These are phyloP conservation scores for Porites lutea DNA, from an alignment of 64 coral and sea anemone species.

Conservation along the genomic window DNA sequence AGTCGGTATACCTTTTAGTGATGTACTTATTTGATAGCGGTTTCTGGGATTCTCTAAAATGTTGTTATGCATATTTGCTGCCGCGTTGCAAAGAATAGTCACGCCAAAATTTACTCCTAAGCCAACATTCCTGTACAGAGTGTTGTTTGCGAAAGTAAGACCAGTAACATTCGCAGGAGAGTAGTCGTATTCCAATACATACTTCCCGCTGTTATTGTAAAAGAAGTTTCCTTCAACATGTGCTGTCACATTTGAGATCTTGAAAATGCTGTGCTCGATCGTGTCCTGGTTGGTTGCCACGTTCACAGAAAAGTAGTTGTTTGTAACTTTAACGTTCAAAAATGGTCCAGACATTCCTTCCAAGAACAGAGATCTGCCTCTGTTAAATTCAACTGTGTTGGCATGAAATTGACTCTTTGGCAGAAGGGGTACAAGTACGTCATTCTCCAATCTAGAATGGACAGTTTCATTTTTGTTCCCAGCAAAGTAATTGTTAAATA, in stretches of 20 bases:
- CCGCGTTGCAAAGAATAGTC: constrained; percentile 71
- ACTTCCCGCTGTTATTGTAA: constrained; percentile 68
- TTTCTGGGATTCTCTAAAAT: constrained; percentile 76
- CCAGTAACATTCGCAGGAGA: background rate
- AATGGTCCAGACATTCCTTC: background rate
- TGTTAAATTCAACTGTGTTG: constrained; percentile 3
- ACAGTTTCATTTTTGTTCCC: constrained; percentile 62
- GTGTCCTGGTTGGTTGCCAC: background rate
- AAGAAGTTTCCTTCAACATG: constrained; percentile 67
- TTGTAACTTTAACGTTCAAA: constrained; percentile 31
- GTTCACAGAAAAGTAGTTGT: constrained; percentile 62
- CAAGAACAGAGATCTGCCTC: constrained; percentile 12
- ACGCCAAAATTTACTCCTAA: constrained; percentile 45
- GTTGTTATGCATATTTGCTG: constrained; percentile 53
- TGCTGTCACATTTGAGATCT: constrained; percentile 32
- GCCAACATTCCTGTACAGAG: constrained; percentile 60
- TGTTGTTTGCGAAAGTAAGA: constrained; percentile 60
- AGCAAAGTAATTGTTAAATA: constrained; percentile 57
- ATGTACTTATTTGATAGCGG: constrained; percentile 75
- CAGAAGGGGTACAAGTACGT: background rate
- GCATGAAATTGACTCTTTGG: constrained; percentile 17
- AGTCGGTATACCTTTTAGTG: background rate
- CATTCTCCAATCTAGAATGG: background rate
- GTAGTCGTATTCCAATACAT: constrained; percentile 56
- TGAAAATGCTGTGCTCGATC: constrained; percentile 40